phyloP scores from a whole-genome alignment of 1,140 invertebrate genomes.

The Orchestia grillus region DNA sequence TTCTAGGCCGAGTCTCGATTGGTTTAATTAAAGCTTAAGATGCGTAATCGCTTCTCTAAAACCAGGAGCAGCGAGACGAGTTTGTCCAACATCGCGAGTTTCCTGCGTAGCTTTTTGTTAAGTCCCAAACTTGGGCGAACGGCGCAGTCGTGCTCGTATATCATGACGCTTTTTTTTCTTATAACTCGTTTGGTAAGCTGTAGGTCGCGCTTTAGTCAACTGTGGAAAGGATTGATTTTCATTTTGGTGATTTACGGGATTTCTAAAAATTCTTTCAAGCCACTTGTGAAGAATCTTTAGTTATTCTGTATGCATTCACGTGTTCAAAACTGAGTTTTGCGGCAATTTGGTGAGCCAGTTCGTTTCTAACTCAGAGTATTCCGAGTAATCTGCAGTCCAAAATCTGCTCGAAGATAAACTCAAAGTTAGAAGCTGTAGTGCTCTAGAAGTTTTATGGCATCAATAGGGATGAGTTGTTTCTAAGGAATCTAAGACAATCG shows the following conservation, averaged over 20 bases:
- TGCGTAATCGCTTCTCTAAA: neutral
- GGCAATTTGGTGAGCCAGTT: neutral
- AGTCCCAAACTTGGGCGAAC: neutral
- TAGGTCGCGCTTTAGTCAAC: no score
- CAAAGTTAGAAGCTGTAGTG: neutral
- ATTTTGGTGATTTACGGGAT: neutral
- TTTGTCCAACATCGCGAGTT: neutral
- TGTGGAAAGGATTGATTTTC: neutral
- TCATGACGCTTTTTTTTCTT: neutral
- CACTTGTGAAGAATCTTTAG: neutral
- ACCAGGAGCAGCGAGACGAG: neutral
- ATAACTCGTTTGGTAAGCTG: no score
- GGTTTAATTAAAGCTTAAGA: neutral
- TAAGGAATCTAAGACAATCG: neutral
- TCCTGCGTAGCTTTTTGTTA: neutral
- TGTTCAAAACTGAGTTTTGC: neutral
- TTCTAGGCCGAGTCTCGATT: neutral
- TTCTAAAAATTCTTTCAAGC: neutral
- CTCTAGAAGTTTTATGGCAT: neutral
- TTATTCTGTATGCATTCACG: neutral
- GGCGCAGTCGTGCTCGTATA: neutral
- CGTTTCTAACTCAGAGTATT: neutral
- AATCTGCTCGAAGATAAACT: neutral
- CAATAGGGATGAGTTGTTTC: neutral
- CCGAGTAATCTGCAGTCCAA: neutral